Evolutionary conservation across 2,888 invertebrate genomes (phyloP).

Genomic region (Allacma fusca): DNA sequence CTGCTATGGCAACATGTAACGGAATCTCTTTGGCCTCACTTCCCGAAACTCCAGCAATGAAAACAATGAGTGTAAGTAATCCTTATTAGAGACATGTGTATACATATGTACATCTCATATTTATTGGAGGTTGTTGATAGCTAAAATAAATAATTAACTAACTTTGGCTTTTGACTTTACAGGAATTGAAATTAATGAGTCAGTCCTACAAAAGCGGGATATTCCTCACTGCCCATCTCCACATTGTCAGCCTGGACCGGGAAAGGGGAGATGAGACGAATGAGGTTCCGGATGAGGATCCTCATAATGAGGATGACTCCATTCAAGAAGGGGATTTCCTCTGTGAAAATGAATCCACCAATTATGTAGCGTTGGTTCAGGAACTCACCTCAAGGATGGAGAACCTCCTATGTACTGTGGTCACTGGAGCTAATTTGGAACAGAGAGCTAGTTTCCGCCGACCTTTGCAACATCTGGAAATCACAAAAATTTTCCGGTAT

Average conservation of each 20-base stretch:
- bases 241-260: slow-evolving; percentile 47
- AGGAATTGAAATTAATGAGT: slow-evolving; percentile 44
- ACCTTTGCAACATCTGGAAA: slow-evolving; percentile 32
- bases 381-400: slow-evolving; percentile 43
- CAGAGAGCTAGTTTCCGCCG: slow-evolving; percentile 46
- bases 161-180: background rate
- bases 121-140: no score
- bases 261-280: slow-evolving; percentile 32
- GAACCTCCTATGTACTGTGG: slow-evolving; percentile 46
- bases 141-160: no score
- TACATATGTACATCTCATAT: no score
- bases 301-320: slow-evolving; percentile 3
- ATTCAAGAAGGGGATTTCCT: slow-evolving; percentile 36
- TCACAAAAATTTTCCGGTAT: slow-evolving; percentile 43
- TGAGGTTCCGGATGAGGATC: slow-evolving; percentile 39
- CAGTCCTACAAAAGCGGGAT: slow-evolving; percentile 46
- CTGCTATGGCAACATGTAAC: slow-evolving; percentile 41
- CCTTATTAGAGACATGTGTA: no score
- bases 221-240: slow-evolving; percentile 47
- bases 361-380: slow-evolving; percentile 22
- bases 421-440: slow-evolving; percentile 42
- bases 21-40: slow-evolving; percentile 49
- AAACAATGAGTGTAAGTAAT: slow-evolving; percentile 46
- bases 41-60: slow-evolving; percentile 44
- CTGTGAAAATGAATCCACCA: slow-evolving; percentile 47